Percentiles rank a stretch among this genome's conserved stretches.
These are phyloP conservation scores for Acanthoscelides obtectus DNA, from an alignment of 2,888 invertebrate species.

Conservation along the genomic window DNA sequence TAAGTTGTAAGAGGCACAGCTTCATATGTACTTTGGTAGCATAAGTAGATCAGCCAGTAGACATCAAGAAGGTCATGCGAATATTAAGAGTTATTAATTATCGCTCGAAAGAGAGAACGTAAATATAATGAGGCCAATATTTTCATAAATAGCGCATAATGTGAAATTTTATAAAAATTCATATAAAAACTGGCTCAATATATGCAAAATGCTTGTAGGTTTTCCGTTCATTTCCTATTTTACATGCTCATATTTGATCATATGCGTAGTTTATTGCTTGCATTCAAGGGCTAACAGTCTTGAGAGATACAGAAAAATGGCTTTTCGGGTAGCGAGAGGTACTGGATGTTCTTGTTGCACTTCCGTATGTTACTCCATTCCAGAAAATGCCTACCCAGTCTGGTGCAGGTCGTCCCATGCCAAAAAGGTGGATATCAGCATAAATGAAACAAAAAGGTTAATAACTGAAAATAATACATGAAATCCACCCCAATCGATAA, in stretches of 20 bases:
- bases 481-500: no score
- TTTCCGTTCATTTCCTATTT: not conserved
- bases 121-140: not conserved
- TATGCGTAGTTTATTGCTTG: not conserved
- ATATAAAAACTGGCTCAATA: not conserved
- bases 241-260: not conserved
- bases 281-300: no score
- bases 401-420: no score
- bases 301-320: no score
- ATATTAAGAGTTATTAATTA: not conserved
- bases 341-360: no score
- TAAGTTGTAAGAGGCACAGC: not conserved
- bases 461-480: no score
- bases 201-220: not conserved
- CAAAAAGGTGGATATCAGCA: no score
- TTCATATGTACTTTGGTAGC: not conserved
- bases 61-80: not conserved
- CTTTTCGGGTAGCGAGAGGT: no score
- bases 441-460: no score
- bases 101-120: not conserved
- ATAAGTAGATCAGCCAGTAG: not conserved
- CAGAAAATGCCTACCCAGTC: no score
- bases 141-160: not conserved
- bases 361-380: no score
- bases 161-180: not conserved